Evolutionary conservation across 2,888 invertebrate species (phyloP), one percentile per base, ranked within the genome.

Genomic region (Cheilosia impressa): DNA sequence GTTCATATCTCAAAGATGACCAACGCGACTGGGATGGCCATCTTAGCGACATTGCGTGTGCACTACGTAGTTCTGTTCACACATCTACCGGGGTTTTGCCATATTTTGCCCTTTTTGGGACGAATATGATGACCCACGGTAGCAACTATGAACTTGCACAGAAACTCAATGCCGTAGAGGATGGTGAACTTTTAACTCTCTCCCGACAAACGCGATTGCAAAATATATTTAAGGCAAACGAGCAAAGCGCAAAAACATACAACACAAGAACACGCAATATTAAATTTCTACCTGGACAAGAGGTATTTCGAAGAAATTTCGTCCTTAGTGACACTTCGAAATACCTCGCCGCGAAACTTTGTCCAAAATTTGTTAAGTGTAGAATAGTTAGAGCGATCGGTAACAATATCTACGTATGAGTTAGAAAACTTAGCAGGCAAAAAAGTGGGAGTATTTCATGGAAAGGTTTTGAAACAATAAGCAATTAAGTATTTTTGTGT

Each of bases 171-270:
- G 43, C n/a, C 5, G 5, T 43, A 6, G n/a, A 43, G 4, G 43
- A 43, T 4, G 13, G 34, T 1, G 69, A 69, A 27, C 31, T 69
- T 1, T 47, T 47, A 9, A 68, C 27, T 2, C 68, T 68, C 10
- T 19, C 68, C 27, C 13, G 55, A 10, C 34, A 22, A 7, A 24
- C 10, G 6, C 19, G 65, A 45, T 17, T 68, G 13, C 43, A 66
- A 2, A 73, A 73, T 34, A 3, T 78, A 2, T 55, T 76, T 2
- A 58, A 53, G 4, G 75, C 76, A 2, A 76, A 66, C n/a, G 76
- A 76, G n/a, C 71, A 38, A 5, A 62, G 55, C 19, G 71, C 79
- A 0, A 22, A 10, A 19, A 65, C 9, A 4, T 52, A 65, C 13
- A 65, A 65, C 15, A 43, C 2, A 43, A 43, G 13, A 10, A 43